These are phyloP conservation scores for Okamejei kenojei DNA, from an alignment of 2,797 vertebrate species.

Conservation along the genomic window DNA sequence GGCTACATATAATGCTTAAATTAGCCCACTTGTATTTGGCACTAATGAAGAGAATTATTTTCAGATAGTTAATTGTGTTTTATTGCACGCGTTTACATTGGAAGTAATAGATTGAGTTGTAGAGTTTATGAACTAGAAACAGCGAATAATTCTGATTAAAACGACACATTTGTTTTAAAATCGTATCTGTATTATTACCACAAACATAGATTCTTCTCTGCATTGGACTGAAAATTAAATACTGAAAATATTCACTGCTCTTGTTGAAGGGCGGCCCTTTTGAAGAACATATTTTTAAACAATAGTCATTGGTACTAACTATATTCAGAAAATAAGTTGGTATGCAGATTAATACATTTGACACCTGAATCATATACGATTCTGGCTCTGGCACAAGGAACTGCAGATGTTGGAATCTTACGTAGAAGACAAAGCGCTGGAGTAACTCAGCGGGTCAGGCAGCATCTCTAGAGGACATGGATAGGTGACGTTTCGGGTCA, in stretches of 20 bases:
- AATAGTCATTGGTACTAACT: background rate
- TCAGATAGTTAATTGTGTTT: constrained; percentile 6
- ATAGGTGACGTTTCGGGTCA: too few species aligned
- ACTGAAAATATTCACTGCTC: background rate
- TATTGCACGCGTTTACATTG: background rate
- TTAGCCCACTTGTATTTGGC: background rate
- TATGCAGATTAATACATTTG: background rate
- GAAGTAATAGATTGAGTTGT: constrained; percentile 13
- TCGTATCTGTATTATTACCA: background rate
- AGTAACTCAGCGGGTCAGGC: too few species aligned
- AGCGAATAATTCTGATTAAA: background rate
- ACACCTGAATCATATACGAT: background rate
- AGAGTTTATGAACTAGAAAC: background rate
- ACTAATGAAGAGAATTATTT: background rate
- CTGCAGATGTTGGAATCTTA: too few species aligned
- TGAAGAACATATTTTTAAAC: background rate
- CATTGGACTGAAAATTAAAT: background rate
- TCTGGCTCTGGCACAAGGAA: background rate
- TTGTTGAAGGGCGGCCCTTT: background rate
- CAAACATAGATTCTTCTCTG: background rate
- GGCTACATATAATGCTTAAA: constrained; percentile 13
- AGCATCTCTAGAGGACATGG: too few species aligned
- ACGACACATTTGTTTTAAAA: background rate
- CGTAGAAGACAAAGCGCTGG: too few species aligned
- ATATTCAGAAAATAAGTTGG: background rate